These are phyloP conservation scores for Griposia aprilina DNA, from an alignment of 2,888 invertebrate genomes.

Conservation along the genomic window DNA sequence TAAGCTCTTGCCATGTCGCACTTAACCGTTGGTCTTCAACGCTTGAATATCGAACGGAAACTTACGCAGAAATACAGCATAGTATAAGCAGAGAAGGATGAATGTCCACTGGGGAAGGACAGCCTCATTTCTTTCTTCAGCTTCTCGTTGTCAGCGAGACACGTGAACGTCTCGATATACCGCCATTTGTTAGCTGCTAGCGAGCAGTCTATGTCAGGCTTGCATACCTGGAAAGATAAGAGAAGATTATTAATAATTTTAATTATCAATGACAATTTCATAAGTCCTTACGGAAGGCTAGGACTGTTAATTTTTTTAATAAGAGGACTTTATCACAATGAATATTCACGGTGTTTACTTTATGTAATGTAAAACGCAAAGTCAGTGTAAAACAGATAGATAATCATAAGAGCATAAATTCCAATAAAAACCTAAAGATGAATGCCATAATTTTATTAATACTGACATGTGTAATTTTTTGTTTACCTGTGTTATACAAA, in stretches of 20 bases:
- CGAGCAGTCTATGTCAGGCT: conserved; percentile 93
- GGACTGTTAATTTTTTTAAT: not conserved
- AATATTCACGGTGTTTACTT: not conserved
- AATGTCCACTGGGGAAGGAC: conserved; percentile 98
- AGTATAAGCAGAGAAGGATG: conserved; percentile 96
- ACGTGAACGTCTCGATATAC: conserved; percentile 94
- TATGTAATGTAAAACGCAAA: not conserved
- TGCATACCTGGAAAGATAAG: conserved; percentile 92
- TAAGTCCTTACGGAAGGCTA: too few species aligned
- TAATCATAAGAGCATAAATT: too few species aligned
- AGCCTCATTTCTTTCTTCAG: conserved; percentile 94
- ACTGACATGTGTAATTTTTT: too few species aligned
- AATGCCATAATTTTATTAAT: too few species aligned
- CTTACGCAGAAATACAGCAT: conserved; percentile 96
- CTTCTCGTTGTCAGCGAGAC: conserved; percentile 87
- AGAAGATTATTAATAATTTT: conserved; percentile 21
- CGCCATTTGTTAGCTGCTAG: conserved; percentile 90
- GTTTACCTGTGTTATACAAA: too few species aligned
- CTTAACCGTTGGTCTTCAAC: not conserved
- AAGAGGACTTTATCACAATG: not conserved
- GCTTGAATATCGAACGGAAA: conserved; percentile 65
- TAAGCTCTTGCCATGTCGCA: not conserved
- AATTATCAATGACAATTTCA: not conserved
- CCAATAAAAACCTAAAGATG: not conserved
- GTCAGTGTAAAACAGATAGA: not conserved